Base-by-base conservation (phyloP, 2,113 vertebrate species). In the Ptyas mucosa region DNA sequence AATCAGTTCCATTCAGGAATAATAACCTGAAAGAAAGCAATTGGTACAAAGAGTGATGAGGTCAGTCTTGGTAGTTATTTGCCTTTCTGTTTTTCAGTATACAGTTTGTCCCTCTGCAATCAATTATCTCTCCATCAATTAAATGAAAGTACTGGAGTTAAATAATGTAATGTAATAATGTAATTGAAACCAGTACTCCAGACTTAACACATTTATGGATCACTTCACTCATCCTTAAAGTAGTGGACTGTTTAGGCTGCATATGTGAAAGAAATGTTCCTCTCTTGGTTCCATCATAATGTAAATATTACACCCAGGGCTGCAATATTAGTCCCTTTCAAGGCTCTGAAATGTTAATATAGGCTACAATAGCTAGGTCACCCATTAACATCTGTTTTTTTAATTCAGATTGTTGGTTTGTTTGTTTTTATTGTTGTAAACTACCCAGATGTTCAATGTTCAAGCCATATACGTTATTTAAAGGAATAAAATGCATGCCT, bases 171-270 rank as follows among this genome's bases (percentile, higher is more conserved):
- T 69, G 61, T 69, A 89, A 69, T 69, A 69, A 55, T 49, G 75
- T 18, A 53, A 18, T n/a, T 75, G 24, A 75, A 46, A 57, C 24
- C 75, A 89, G 75, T 39, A 54, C n/a, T 75, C 24, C 23, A 92
- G 7, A 24, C 24, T 55, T 43, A 81, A 49, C 61, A 20, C 29
- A 46, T 21, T 18, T 69, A 0, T 6, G 0, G 54, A 91, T 92
- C 94, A 91, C 89, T 93, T 29, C 51, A 12, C 8, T 39, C 11
- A 43, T 39, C 91, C 91, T 75, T 53, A 58, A 95, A 57, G 69
- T 24, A 93, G 24, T 24, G 64, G 61, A 93, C 81, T 58, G 91
- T 39, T 91, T 91, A 90, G 91, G 23, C 81, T 0, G 0, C 0
- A n/a, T 54, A 55, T 88, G 85, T 87, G 90, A 89, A 87, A 93